Conservation (phyloP, 2,888 invertebrate species). For the Apamea sordens region DNA sequence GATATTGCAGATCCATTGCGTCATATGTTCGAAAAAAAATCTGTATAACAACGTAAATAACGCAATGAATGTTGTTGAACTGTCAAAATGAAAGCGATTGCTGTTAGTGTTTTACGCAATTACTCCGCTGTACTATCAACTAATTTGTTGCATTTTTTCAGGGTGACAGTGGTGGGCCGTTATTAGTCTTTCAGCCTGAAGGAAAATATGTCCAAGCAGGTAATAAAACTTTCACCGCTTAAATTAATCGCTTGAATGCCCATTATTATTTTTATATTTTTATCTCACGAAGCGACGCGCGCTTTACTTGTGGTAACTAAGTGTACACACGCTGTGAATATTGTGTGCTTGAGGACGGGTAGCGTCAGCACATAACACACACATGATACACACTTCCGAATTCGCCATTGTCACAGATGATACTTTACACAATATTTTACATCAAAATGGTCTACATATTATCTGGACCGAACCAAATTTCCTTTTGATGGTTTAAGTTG, state of each 20-base stretch:
- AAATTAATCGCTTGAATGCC: neutral
- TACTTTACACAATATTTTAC: neutral
- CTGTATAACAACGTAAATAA: no score
- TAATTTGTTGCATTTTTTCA: conserved; percentile 68
- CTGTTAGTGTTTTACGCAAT: no score
- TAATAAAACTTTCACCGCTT: conserved; percentile 70
- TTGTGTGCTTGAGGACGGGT: no score
- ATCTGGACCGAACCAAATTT: neutral
- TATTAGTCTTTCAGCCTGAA: conserved; percentile 87
- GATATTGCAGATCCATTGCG: no score
- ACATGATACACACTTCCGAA: no score
- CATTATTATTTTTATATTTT: neutral
- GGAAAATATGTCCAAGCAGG: conserved; percentile 91
- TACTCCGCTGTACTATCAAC: neutral
- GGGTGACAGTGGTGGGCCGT: conserved; percentile 93
- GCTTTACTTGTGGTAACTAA: neutral
- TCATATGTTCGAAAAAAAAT: no score
- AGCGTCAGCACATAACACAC: neutral
- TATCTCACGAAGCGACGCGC: neutral
- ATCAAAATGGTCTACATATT: neutral
- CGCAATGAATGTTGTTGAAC: no score
- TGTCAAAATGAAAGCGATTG: no score
- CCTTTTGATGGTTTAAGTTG: neutral
- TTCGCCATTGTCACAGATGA: no score
- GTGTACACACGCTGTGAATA: neutral